phyloP scores from a whole-genome alignment of 53 echinoderm and acorn worm species.

The Mesocentrotus franciscanus region DNA sequence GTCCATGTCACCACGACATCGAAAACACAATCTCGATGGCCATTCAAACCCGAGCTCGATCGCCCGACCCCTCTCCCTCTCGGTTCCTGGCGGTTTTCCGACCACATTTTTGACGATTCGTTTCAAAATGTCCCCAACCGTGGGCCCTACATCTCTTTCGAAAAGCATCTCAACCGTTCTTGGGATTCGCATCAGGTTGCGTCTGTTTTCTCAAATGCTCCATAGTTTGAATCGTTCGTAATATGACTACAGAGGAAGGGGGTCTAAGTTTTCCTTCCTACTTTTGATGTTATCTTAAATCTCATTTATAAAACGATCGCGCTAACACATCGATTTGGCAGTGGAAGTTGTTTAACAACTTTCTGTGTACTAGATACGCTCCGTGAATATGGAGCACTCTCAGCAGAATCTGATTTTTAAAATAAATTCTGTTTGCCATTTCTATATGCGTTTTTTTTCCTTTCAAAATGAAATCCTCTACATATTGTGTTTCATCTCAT shows the following conservation, averaged over 20 bases:
- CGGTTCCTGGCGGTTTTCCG: not conserved
- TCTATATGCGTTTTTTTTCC: no score
- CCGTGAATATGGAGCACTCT: no score
- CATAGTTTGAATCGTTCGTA: not conserved
- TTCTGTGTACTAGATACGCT: no score
- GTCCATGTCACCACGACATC: not conserved
- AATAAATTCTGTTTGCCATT: no score
- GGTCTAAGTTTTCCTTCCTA: not conserved
- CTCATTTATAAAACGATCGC: no score
- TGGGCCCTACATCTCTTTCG: not conserved
- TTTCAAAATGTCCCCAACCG: not conserved
- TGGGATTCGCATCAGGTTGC: not conserved
- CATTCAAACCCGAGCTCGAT: not conserved
- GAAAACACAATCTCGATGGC: not conserved
- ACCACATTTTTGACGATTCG: slow-evolving; percentile 20
- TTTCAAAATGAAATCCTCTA: no score
- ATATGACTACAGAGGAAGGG: not conserved
- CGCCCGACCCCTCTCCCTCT: not conserved
- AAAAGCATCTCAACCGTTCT: not conserved
- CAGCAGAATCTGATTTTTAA: no score
- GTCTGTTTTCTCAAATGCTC: not conserved
- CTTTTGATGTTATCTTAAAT: no score
- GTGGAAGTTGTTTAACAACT: no score
- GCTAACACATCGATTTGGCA: no score
- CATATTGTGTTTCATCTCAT: no score